A percentile compares a stretch with the other conserved stretches of the same genome.
phyloP scores from a whole-genome alignment of 2,113 vertebrate genomes.

The Bombycilla garrulus region DNA sequence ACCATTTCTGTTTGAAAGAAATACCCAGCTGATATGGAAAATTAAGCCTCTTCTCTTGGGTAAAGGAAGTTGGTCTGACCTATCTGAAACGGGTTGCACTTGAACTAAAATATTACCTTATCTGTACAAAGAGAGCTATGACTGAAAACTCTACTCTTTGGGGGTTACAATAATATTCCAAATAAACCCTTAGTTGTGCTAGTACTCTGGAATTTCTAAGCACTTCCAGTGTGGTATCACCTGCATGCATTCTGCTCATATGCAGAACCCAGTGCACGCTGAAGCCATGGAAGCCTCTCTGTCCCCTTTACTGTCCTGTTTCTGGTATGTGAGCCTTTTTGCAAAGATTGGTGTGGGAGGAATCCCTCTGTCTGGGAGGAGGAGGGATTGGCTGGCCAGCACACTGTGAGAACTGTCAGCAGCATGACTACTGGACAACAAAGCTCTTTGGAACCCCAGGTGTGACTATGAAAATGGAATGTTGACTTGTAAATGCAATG shows the following conservation, averaged over 20 bases:
- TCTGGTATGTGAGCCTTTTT: neutral
- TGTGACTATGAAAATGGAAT: neutral
- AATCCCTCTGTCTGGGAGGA: neutral
- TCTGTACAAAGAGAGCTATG: neutral
- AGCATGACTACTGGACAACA: fast-evolving
- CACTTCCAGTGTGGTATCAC: neutral
- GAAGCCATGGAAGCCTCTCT: neutral
- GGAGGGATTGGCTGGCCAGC: neutral
- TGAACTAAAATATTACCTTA: neutral
- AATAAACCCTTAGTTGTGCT: neutral
- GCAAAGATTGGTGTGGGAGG: neutral
- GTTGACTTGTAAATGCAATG: neutral
- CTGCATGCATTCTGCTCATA: neutral
- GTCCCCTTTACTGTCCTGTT: neutral
- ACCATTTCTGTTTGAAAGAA: neutral
- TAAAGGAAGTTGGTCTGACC: neutral
- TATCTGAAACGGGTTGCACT: neutral
- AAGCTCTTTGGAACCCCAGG: neutral
- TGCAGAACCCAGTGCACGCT: neutral
- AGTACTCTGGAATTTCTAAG: neutral
- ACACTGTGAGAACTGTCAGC: fast-evolving
- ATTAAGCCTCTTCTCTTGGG: neutral
- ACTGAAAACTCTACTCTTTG: neutral
- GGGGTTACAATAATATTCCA: neutral
- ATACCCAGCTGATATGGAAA: neutral